These are phyloP conservation scores for Anolis carolinensis DNA, from an alignment of 2,113 vertebrate genomes.

Conservation along the genomic window DNA sequence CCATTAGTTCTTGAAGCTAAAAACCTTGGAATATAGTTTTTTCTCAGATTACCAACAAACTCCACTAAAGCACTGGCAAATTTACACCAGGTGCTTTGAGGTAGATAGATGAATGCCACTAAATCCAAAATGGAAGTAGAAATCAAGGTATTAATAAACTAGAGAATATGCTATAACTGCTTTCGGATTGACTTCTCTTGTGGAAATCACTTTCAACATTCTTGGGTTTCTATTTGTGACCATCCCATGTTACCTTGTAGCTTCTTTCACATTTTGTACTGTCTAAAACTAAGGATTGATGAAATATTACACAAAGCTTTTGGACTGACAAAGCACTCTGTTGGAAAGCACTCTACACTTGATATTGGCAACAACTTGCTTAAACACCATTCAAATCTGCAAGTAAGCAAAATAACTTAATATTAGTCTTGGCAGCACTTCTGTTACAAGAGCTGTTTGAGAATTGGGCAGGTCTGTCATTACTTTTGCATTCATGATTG, in stretches of 20 bases:
- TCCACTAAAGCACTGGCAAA: constrained; percentile 11
- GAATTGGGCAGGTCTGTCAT: background rate
- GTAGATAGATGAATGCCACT: constrained; percentile 1
- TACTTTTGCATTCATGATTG: constrained; percentile 4
- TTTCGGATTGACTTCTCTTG: background rate
- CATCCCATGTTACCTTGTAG: background rate
- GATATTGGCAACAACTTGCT: background rate
- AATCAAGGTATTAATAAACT: constrained; percentile 10
- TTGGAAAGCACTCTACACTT: background rate
- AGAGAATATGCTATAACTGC: background rate
- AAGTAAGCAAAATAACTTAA: constrained; percentile 22
- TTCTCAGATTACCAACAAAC: background rate
- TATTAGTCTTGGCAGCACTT: constrained; percentile 19
- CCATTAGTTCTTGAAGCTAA: constrained; percentile 21
- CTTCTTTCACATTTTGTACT: background rate
- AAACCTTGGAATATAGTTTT: constrained; percentile 12
- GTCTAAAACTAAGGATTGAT: background rate
- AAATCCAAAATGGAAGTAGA: background rate
- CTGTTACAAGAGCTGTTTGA: background rate
- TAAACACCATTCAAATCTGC: background rate
- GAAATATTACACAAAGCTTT: background rate
- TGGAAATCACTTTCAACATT: background rate
- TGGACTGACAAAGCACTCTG: background rate
- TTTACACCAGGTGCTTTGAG: constrained; percentile 4
- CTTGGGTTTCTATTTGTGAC: background rate